Conservation (phyloP, 2,113 vertebrate species). For the Psittacus erithacus region DNA sequence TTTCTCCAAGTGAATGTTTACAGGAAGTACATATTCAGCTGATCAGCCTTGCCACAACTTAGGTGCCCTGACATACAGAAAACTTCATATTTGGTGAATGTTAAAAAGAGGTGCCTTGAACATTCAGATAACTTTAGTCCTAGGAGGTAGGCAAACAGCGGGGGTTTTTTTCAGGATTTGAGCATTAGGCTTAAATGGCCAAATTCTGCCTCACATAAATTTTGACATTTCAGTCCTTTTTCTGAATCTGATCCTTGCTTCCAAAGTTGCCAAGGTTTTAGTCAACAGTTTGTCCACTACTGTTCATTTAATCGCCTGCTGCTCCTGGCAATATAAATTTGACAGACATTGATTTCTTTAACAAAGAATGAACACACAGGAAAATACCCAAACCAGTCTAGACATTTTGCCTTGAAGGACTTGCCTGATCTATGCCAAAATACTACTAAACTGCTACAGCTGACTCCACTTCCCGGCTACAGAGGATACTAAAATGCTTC, state of each 20-base stretch:
- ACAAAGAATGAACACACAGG: constrained; percentile 39
- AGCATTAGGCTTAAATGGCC: neutral
- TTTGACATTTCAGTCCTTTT: neutral
- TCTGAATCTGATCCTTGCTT: neutral
- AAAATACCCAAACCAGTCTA: constrained; percentile 59
- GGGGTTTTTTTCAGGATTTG: neutral
- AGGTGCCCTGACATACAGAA: neutral
- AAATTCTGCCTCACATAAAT: neutral
- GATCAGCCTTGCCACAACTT: neutral
- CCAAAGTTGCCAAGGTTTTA: neutral
- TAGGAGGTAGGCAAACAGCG: neutral
- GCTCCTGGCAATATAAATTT: constrained; percentile 28
- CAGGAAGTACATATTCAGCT: neutral
- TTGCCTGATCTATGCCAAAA: constrained; percentile 45
- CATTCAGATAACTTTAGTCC: neutral
- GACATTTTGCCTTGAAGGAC: constrained; percentile 60
- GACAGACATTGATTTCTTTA: constrained; percentile 31
- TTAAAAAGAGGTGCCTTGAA: neutral
- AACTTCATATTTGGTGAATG: neutral
- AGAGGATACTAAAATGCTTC: constrained; percentile 42
- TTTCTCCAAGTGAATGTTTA: neutral
- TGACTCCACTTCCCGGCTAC: constrained; percentile 26
- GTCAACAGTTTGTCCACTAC: constrained; percentile 29
- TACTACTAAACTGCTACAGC: constrained; percentile 32
- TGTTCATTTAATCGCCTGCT: neutral